Evolutionary conservation across 2,888 invertebrate species (phyloP).

Genomic region (Cephus sareptanus): DNA sequence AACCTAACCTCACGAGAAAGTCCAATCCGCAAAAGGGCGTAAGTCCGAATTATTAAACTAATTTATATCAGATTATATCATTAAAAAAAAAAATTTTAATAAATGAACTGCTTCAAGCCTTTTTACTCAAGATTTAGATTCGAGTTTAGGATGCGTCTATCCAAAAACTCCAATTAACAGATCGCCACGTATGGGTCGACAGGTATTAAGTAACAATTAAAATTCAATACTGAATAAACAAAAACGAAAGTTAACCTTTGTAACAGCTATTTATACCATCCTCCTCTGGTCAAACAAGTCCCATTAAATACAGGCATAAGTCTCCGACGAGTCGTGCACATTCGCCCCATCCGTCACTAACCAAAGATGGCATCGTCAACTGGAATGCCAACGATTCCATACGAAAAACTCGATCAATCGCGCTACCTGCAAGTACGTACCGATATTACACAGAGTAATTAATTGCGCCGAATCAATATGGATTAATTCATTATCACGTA

Average conservation of each 20-base stretch:
- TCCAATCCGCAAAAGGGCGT: constrained; percentile 23
- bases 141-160: constrained; percentile 20
- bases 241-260: neutral
- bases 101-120: constrained; percentile 15
- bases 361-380: constrained; percentile 19
- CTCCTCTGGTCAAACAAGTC: constrained; percentile 24
- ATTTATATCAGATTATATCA: neutral
- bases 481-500: neutral
- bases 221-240: neutral
- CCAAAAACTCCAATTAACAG: constrained; percentile 19
- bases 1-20: constrained; percentile 17
- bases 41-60: constrained; percentile 10
- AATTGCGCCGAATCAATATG: neutral
- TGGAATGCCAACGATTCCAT: constrained; percentile 22
- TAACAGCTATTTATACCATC: constrained; percentile 15
- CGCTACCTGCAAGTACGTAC: constrained; percentile 25
- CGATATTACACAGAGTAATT: neutral
- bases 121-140: constrained; percentile 21
- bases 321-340: constrained; percentile 28
- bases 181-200: constrained; percentile 25
- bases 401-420: constrained; percentile 35
- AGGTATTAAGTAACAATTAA: constrained; percentile 10
- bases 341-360: constrained; percentile 26
- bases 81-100: neutral
- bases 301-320: constrained; percentile 29